A percentile compares a stretch with the other conserved stretches of the same genome.
phyloP scores from a whole-genome alignment of 2,797 vertebrate species.

The Gymnodraco acuticeps region DNA sequence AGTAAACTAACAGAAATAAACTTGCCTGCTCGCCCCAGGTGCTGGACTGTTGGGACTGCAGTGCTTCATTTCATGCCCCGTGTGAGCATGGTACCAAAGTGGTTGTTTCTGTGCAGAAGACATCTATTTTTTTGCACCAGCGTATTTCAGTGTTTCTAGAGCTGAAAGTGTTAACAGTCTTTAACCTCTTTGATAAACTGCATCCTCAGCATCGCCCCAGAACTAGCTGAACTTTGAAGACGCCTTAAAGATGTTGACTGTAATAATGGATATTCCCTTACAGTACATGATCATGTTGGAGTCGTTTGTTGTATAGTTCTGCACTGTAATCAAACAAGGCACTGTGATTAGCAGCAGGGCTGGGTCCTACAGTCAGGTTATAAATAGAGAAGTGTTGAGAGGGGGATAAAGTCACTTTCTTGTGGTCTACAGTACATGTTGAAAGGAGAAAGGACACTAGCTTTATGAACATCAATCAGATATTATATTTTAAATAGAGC shows the following conservation, averaged over 20 bases:
- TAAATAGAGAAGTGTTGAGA: slow-evolving; percentile 46
- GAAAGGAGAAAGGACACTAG: slow-evolving; percentile 6
- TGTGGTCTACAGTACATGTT: not conserved
- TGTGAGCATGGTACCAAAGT: slow-evolving; percentile 59
- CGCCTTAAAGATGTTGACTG: slow-evolving; percentile 8
- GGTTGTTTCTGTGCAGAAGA: slow-evolving; percentile 37
- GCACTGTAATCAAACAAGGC: slow-evolving; percentile 41
- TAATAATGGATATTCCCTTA: slow-evolving; percentile 15
- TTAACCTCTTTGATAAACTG: slow-evolving; percentile 27
- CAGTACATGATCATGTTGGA: slow-evolving; percentile 19
- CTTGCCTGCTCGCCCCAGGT: slow-evolving; percentile 50
- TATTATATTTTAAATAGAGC: not conserved
- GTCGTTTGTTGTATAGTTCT: slow-evolving; percentile 38
- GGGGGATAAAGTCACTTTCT: slow-evolving; percentile 9
- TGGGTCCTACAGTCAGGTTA: slow-evolving; percentile 25
- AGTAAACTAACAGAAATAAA: slow-evolving; percentile 25
- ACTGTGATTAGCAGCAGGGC: slow-evolving; percentile 50
- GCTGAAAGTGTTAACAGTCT: slow-evolving; percentile 9
- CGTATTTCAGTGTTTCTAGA: slow-evolving; percentile 14
- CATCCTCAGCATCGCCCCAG: slow-evolving; percentile 10
- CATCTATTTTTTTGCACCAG: slow-evolving; percentile 24
- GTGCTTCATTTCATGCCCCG: slow-evolving; percentile 64
- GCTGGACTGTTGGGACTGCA: slow-evolving; percentile 59
- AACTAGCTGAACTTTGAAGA: slow-evolving; percentile 40
- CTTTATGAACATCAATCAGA: not conserved